Evolutionary conservation across 1,140 invertebrate species (phyloP).

Genomic region (Brachionus manjavacas): DNA sequence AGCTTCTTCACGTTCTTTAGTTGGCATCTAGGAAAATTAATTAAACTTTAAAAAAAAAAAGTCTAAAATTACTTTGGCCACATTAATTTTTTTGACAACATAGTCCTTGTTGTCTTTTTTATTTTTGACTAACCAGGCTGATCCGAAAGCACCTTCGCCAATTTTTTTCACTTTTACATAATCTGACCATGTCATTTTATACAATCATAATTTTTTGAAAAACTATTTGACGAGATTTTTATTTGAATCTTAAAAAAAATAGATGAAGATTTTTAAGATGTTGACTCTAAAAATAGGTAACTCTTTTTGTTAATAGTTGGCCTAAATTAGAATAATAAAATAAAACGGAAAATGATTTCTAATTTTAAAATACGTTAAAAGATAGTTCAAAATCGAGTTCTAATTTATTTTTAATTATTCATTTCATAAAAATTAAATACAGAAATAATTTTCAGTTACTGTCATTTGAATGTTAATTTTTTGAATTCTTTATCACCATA

Average conservation of each 20-base stretch:
- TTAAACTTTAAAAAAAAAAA: not conserved
- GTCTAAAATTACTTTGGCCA: not conserved
- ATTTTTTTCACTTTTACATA: slow-evolving; percentile 35
- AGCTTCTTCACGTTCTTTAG: slow-evolving; percentile 19
- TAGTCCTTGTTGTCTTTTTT: not conserved
- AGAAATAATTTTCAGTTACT: not conserved
- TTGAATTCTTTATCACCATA: not conserved
- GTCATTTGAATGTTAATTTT: slow-evolving; percentile 1
- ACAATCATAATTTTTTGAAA: not conserved
- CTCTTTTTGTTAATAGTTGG: not conserved
- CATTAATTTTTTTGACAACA: slow-evolving; percentile 31
- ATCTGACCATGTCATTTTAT: slow-evolving; percentile 21
- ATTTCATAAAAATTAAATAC: not conserved
- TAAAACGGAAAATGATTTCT: not conserved
- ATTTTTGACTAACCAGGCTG: not conserved
- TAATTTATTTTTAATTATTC: not conserved
- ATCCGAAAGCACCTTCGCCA: slow-evolving; percentile 38
- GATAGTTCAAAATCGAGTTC: not conserved
- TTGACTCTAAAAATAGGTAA: not conserved
- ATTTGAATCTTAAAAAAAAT: not conserved
- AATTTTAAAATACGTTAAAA: not conserved
- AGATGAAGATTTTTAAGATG: not conserved
- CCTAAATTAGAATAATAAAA: not conserved
- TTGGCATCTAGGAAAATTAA: slow-evolving; percentile 6
- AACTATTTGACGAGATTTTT: not conserved